Base-by-base conservation (phyloP, 2,888 invertebrate genomes). In the Poecilobothrus nobilitatus region DNA sequence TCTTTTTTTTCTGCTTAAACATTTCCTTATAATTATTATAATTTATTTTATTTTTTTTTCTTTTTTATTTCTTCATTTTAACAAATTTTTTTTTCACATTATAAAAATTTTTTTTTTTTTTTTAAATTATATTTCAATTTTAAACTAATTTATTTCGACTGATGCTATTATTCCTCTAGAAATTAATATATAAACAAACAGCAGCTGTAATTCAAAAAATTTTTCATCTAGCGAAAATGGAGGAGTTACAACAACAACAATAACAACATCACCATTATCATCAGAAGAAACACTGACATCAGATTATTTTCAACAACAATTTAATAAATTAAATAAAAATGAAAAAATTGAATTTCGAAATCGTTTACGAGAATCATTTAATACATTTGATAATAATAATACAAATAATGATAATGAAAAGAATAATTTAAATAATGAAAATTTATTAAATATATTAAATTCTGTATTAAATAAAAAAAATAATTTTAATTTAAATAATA, bases 171-270 rank as follows among this genome's bases (percentile, higher is more conserved):
- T 70, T 34, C 64, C 66, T 66, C 22, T 70, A 68, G 71, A 70
- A 71, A 70, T 71, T 71, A 70, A 71, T 69, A 70, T 70, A 72
- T 71, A 66, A 72, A 69, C 71, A n/a, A n/a, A n/a, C n/a, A n/a
- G n/a, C n/a, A 71, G 70, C 72, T 70, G 65, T 69, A 64, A 64
- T 72, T 69, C 71, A 70, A 70, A 71, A 72, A 70, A 70, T 70
- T 72, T 72, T 72, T 70, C 72, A 71, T 69, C 69, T 69, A 72
- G 72, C 71, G 71, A 71, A 68, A 70, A 66, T 71, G 65, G 21
- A 34, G 44, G 65, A 41, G 27, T 5, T 27, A 27, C 27, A 27
- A 27, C 2, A 4, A 27, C 27, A 27, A 27, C 27, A 27, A 27
- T 4, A 27, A 27, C 27, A 27, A 4, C 27, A 2, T 5, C 27